Percentiles rank a stretch among this genome's conserved stretches.
phyloP scores from a whole-genome alignment of 2,888 invertebrate genomes.

The Steromphala cineraria region DNA sequence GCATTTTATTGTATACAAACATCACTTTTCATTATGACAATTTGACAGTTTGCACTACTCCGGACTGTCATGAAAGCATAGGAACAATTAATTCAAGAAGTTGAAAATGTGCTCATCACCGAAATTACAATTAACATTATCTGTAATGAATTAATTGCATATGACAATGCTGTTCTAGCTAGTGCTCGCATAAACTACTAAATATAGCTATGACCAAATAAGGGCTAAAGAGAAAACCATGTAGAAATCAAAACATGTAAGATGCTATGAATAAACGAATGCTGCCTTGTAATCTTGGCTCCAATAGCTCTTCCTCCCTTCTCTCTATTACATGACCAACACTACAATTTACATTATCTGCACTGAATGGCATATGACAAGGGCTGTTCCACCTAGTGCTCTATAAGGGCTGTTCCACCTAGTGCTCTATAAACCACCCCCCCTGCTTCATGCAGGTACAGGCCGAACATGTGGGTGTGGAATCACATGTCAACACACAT shows the following conservation, averaged over 20 bases:
- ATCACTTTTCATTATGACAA: no score
- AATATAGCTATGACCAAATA: no score
- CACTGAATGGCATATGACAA: neutral
- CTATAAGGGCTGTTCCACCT: neutral
- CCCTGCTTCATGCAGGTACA: neutral
- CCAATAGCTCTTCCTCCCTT: no score
- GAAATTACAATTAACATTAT: neutral
- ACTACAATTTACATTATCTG: neutral
- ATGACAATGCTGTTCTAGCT: neutral
- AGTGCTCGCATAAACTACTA: no score
- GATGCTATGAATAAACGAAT: no score
- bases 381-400: neutral
- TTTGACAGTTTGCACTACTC: no score
- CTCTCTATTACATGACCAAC: neutral
- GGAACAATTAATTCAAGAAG: no score
- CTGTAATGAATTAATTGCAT: neutral
- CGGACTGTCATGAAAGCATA: no score
- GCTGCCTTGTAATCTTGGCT: no score
- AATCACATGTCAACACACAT: conserved; percentile 1
- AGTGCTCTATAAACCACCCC: neutral
- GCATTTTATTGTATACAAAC: no score
- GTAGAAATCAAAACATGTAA: no score
- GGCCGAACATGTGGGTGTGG: neutral
- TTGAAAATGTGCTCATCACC: neutral
- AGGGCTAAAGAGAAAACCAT: no score